Percentiles rank a stretch among this genome's conserved stretches.
Evolutionary conservation across 2,797 vertebrate genomes (phyloP).

Genomic region (Chelonia mydas): DNA sequence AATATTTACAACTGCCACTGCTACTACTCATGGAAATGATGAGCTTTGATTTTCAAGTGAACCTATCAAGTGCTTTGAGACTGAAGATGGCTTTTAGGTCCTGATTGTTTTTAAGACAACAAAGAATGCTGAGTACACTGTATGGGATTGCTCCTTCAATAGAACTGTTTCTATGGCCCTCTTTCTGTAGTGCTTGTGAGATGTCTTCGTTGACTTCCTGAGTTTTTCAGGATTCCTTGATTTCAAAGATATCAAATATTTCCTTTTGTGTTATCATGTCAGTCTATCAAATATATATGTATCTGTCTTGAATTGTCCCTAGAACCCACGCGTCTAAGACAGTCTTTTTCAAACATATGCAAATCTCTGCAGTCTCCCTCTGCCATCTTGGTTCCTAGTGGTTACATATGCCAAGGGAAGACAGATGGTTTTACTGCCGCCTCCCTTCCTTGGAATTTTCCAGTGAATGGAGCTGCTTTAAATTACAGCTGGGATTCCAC

Average conservation of each 20-base stretch:
- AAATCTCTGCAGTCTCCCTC: not conserved
- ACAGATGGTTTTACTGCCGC: not conserved
- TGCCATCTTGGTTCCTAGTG: not conserved
- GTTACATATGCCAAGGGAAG: not conserved
- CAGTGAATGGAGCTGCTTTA: not conserved
- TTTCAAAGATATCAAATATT: not conserved
- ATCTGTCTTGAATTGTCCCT: rapidly evolving
- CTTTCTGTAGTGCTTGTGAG: not conserved
- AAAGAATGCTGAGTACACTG: not conserved
- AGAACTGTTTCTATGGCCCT: not conserved
- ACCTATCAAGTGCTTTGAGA: not conserved
- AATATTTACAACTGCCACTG: not conserved
- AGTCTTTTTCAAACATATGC: not conserved
- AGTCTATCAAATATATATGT: not conserved
- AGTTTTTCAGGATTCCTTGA: not conserved
- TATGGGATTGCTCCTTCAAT: not conserved
- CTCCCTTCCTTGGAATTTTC: not conserved
- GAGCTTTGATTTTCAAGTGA: not conserved
- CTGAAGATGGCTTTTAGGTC: not conserved
- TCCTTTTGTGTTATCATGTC: not conserved
- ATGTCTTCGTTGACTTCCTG: not conserved
- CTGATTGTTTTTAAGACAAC: not conserved
- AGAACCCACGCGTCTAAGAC: not conserved
- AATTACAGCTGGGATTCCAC: not conserved
- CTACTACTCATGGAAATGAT: not conserved